Evolutionary conservation across 2,888 invertebrate species (phyloP), one percentile per base, ranked within the genome.

Genomic region (Zaprionus lineosus): DNA sequence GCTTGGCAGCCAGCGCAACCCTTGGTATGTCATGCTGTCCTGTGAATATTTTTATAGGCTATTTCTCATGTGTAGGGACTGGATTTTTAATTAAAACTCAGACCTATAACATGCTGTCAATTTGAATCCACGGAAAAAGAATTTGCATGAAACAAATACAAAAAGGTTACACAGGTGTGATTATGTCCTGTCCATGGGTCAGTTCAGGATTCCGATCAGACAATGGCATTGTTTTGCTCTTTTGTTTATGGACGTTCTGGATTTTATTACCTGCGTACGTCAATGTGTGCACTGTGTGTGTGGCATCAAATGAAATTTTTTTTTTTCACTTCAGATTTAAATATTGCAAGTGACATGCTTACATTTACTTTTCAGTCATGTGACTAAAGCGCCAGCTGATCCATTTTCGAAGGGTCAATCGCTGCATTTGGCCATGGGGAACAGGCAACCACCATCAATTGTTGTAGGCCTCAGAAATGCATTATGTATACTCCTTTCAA

Each of bases 1-100:
- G 33, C 62, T 50, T 19, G 29, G 3, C 7, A 14, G 7, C 8
- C 21, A n/a, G n/a, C 28, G 9, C 8, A 28, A 31, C n/a, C 11
- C 16, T 24, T 8, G 4, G 24, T 8, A 1, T 3, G 1, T 4
- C 3, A 0, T 31, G 16, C 18, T 11, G 28, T 34, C 39, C 46
- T 78, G 78, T 61, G 78, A 78, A 78, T 78, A 71, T 74, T 74
- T 75, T 79, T 34, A 57, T 72, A 53, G 51, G 37, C 26, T 29
- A 34, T 71, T 74, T 74, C 74, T 51, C 74, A 74, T 66, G 40
- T 26, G n/a, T 50, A 26, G 12, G 26, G 12, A 2, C 21, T 40
- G 28, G 26, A 16, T 11, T 19, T 78, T 62, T 62, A 56, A 75
- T 72, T 68, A 47, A 34, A 62, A 62, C 21, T 59, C 12, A 6